Evolutionary conservation across 2,888 invertebrate species (phyloP).

Genomic region (Neria commutata): DNA sequence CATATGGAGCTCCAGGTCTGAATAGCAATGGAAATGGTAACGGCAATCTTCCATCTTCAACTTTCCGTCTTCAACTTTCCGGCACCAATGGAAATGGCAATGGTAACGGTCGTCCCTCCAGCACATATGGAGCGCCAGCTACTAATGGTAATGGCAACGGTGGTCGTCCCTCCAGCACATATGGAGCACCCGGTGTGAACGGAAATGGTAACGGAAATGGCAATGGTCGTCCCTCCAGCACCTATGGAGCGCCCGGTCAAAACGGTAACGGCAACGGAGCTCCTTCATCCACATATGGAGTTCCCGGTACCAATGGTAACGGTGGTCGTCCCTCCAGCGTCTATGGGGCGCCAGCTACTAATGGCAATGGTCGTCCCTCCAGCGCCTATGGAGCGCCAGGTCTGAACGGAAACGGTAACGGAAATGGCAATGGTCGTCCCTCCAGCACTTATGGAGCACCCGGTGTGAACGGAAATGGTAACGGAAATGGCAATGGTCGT

Average conservation of each 20-base stretch:
- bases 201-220: slow-evolving; percentile 41
- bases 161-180: slow-evolving; percentile 39
- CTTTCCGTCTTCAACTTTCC: too few relatives aligned
- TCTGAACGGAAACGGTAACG: slow-evolving; percentile 16
- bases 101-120: slow-evolving; percentile 40
- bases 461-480: slow-evolving; percentile 37
- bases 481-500: slow-evolving; percentile 39
- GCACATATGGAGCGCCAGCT: slow-evolving; percentile 46
- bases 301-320: slow-evolving; percentile 54
- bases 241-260: slow-evolving; percentile 44
- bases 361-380: slow-evolving; percentile 37
- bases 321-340: slow-evolving; percentile 40
- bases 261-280: slow-evolving; percentile 38
- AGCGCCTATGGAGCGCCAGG: slow-evolving; percentile 39
- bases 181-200: slow-evolving; percentile 59
- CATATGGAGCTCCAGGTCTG: slow-evolving; percentile 40
- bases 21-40: slow-evolving; percentile 33
- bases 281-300: slow-evolving; percentile 48
- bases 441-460: slow-evolving; percentile 49
- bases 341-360: slow-evolving; percentile 43
- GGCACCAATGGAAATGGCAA: slow-evolving; percentile 40
- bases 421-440: slow-evolving; percentile 34
- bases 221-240: slow-evolving; percentile 41
- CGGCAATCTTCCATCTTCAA: slow-evolving; percentile 39
- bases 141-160: slow-evolving; percentile 42